Base-by-base conservation (phyloP, 1,140 invertebrate genomes). In the Megathymus violae region DNA sequence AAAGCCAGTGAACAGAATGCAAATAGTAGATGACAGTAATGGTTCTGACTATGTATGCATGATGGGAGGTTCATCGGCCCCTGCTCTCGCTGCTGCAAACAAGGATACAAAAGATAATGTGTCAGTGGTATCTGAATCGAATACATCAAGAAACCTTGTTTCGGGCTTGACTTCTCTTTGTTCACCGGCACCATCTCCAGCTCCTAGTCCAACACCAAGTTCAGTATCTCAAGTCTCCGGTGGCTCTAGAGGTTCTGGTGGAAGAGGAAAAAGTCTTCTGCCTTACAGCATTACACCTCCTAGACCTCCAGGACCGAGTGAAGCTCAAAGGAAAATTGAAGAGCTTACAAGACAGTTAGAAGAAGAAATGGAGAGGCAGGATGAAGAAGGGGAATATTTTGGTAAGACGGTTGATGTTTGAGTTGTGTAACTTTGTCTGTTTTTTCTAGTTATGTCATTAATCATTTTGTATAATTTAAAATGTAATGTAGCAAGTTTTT, bases 371-470 rank as follows among this genome's bases (percentile, higher is more conserved):
- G 98, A 99, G 81, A 96, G 96, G 74, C 95, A 97, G 70, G 96
- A 97, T 89, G 97, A 97, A 77, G 96, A 98, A 85, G 97, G 97
- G 67, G 97, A 98, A 93, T 99, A 98, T 89, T 99, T 98, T 93
- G 98, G 98, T 98, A 93, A 93, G 92, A 89, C n/a, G n/a, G n/a
- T n/a, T n/a, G n/a, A n/a, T n/a, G n/a, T n/a, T n/a, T n/a, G n/a
- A n/a, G n/a, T n/a, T n/a, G n/a, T n/a, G n/a, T n/a, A n/a, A n/a
- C n/a, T n/a, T n/a, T n/a, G n/a, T n/a, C n/a, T n/a, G n/a, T n/a
- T n/a, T n/a, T n/a, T n/a, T n/a, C n/a, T n/a, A n/a, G n/a, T n/a
- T n/a, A n/a, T n/a, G n/a, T n/a, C n/a, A n/a, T n/a, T n/a, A n/a
- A n/a, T n/a, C n/a, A n/a, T n/a, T n/a, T n/a, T n/a, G n/a, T n/a